These are phyloP conservation scores for Hypena proboscidalis DNA, from an alignment of 2,888 invertebrate genomes.

Conservation along the genomic window DNA sequence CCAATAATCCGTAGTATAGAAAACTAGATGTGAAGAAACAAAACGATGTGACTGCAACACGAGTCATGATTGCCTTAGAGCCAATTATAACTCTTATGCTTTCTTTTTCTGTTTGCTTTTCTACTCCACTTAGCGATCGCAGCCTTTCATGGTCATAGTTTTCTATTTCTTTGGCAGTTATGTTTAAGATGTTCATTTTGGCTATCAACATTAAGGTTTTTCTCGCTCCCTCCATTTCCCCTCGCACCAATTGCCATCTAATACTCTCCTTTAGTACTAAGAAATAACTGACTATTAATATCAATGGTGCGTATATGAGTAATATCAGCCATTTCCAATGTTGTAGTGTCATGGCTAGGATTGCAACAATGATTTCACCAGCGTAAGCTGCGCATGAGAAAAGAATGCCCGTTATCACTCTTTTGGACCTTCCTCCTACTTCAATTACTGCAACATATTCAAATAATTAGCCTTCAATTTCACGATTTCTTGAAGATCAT, in stretches of 20 bases:
- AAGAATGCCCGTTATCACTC: slow-evolving; percentile 66
- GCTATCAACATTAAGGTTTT: slow-evolving; percentile 55
- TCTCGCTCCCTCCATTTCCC: slow-evolving; percentile 61
- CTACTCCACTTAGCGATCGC: slow-evolving; percentile 56
- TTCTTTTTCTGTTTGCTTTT: slow-evolving; percentile 62
- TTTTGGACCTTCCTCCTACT: slow-evolving; percentile 67
- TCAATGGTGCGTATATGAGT: slow-evolving; percentile 60
- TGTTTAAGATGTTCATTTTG: slow-evolving; percentile 59
- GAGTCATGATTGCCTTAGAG: slow-evolving; percentile 67
- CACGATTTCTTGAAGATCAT: no score
- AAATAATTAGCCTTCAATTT: no score
- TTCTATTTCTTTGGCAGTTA: slow-evolving; percentile 57
- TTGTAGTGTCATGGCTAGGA: slow-evolving; percentile 62
- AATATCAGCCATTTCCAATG: slow-evolving; percentile 69
- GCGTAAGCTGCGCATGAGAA: slow-evolving; percentile 69
- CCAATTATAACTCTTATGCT: slow-evolving; percentile 59
- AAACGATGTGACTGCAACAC: slow-evolving; percentile 61
- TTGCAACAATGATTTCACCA: slow-evolving; percentile 68
- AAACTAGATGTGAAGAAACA: slow-evolving; percentile 72
- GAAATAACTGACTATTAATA: slow-evolving; percentile 56
- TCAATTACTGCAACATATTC: slow-evolving; percentile 74
- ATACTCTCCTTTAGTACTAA: slow-evolving; percentile 64
- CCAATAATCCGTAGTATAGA: slow-evolving; percentile 65
- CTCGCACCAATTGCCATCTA: slow-evolving; percentile 69
- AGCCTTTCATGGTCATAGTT: slow-evolving; percentile 59